Conservation (phyloP, 2,113 vertebrate species). For the Halichoerus grypus region DNA sequence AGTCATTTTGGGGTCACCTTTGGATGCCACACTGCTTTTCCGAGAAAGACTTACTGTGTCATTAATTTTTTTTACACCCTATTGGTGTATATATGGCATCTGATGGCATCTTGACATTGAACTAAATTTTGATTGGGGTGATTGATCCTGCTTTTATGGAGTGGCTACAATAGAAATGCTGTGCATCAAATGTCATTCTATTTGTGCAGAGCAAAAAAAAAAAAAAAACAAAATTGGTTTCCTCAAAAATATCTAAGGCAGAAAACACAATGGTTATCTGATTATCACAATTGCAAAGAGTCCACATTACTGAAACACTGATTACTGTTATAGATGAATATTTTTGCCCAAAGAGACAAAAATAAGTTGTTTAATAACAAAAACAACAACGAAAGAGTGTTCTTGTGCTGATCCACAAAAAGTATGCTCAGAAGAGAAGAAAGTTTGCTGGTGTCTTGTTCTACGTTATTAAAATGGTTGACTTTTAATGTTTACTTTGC, state of each 20-base stretch:
- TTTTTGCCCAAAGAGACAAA: not conserved
- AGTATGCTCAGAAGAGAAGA: not conserved
- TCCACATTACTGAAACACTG: not conserved
- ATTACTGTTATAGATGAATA: not conserved
- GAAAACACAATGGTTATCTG: not conserved
- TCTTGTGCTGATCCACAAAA: not conserved
- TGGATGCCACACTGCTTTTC: not conserved
- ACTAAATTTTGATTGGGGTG: not conserved
- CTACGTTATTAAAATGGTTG: constrained; percentile 1
- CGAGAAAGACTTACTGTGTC: not conserved
- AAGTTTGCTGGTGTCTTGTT: not conserved
- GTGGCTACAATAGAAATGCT: not conserved
- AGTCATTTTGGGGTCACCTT: not conserved
- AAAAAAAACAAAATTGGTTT: not conserved
- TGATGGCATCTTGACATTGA: not conserved
- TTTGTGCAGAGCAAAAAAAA: not conserved
- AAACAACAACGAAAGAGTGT: not conserved
- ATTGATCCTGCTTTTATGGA: not conserved
- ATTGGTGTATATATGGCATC: not conserved
- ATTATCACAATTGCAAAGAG: not conserved
- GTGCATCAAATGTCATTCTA: not conserved
- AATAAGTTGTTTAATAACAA: not conserved
- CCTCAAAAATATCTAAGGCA: not conserved
- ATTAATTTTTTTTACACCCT: not conserved
- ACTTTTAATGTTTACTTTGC: not conserved